Base-by-base conservation (phyloP, 2,113 vertebrate species). In the Poeciliopsis occidentalis region DNA sequence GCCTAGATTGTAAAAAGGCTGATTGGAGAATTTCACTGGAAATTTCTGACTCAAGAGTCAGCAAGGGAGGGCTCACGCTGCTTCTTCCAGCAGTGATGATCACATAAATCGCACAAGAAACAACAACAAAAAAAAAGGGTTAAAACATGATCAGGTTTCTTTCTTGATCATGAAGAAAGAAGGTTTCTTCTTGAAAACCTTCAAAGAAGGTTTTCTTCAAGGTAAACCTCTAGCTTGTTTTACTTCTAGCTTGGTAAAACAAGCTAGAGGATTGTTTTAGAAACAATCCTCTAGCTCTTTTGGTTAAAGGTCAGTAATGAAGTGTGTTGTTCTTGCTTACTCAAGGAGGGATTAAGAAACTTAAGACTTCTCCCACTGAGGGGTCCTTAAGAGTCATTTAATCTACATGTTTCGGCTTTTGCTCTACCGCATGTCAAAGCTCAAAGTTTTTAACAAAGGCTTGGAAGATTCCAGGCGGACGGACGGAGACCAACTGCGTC, bases 21-120 rank as follows among this genome's bases (percentile, higher is more conserved):
- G 4, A 81, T 71, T 30, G n/a, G 69, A 72, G 65, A 60, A 54
- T 70, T 75, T 67, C 60, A 47, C 73, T 78, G 74, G 70, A 84
- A 87, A 82, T 77, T 63, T 79, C 19, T 44, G 79, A 88, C 57
- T 86, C 79, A 84, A 31, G 72, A 78, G 26, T 74, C 26, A 41
- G 10, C 64, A 71, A 13, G 34, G 76, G 54, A 1, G 66, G 64
- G 79, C 63, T 24, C 60, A 54, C 47, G n/a, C 39, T 67, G 34
- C 65, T 67, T 77, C 67, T 67, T 69, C 2, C 10, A 67, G 71
- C 26, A 51, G 63, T 26, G 4, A 67, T 13, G 30, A 60, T 26
- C 66, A 75, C 66, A 83, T 70, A 75, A 79, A 76, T 78, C 64
- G 30, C 19, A 57, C 11, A 60, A 24, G 69, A 30, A 24, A 57